Conservation (phyloP, 64 coral and sea anemone species). For the Anthopleura sola region DNA sequence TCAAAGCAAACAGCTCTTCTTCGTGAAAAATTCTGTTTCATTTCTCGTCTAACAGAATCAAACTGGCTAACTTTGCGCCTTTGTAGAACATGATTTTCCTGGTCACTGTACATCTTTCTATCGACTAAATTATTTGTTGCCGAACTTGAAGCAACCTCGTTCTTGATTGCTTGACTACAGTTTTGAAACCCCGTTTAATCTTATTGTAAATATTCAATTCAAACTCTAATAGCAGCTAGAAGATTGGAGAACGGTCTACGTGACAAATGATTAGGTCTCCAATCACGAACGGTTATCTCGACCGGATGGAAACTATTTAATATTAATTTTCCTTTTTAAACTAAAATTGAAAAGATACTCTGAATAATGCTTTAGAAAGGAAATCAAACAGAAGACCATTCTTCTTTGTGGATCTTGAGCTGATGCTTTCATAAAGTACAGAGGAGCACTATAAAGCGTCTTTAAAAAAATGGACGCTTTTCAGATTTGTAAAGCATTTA, state of each 20-base stretch:
- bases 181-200: background rate
- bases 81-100: background rate
- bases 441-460: too few relatives aligned
- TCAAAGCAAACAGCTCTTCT: background rate
- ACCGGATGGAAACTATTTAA: background rate
- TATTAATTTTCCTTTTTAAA: background rate
- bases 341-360: background rate
- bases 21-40: background rate
- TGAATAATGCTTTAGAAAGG: background rate
- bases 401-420: background rate
- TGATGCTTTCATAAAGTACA: background rate
- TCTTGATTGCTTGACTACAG: background rate
- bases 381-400: background rate
- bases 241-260: background rate
- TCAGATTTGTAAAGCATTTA: background rate
- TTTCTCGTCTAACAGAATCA: background rate
- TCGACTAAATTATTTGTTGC: background rate
- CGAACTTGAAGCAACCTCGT: background rate
- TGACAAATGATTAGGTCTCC: background rate
- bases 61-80: background rate
- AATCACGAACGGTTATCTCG: background rate
- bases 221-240: background rate
- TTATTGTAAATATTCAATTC: background rate
- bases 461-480: background rate
- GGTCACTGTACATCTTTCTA: background rate